These are phyloP conservation scores for Tetramorium alpestre DNA, from an alignment of 1,140 invertebrate species.

Conservation along the genomic window DNA sequence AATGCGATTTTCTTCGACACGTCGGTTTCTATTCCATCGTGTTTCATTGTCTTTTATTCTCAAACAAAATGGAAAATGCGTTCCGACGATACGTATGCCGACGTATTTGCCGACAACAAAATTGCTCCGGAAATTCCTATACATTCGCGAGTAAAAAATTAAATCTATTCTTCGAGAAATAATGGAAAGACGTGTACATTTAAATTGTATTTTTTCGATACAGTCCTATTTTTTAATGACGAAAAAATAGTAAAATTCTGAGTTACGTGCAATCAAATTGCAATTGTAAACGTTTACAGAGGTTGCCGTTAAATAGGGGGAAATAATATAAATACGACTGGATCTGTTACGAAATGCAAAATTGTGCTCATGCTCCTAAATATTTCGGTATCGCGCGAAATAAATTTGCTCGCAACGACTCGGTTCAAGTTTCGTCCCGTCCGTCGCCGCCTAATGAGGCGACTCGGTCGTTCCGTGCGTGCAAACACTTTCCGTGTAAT, in stretches of 20 bases:
- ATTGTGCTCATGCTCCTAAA: neutral
- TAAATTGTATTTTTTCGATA: neutral
- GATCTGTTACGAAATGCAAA: neutral
- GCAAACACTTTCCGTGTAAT: slow-evolving; percentile 30
- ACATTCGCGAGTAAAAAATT: neutral
- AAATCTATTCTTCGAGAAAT: neutral
- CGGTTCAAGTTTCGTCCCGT: neutral
- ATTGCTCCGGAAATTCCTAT: neutral
- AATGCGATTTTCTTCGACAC: neutral
- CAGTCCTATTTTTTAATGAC: neutral
- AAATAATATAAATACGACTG: neutral
- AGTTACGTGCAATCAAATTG: neutral
- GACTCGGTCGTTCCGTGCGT: slow-evolving; percentile 22
- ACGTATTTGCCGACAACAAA: neutral
- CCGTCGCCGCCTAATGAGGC: neutral
- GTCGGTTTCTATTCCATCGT: neutral
- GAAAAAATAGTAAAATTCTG: neutral
- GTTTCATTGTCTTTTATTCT: neutral
- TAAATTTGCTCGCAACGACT: neutral
- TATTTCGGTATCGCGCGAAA: neutral
- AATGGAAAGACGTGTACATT: neutral
- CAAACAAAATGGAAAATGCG: neutral
- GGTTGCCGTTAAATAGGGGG: neutral
- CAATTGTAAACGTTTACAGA: neutral
- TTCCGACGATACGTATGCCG: neutral